These are phyloP conservation scores for Plutella xylostella DNA, from an alignment of 2,888 invertebrate species.

Conservation along the genomic window DNA sequence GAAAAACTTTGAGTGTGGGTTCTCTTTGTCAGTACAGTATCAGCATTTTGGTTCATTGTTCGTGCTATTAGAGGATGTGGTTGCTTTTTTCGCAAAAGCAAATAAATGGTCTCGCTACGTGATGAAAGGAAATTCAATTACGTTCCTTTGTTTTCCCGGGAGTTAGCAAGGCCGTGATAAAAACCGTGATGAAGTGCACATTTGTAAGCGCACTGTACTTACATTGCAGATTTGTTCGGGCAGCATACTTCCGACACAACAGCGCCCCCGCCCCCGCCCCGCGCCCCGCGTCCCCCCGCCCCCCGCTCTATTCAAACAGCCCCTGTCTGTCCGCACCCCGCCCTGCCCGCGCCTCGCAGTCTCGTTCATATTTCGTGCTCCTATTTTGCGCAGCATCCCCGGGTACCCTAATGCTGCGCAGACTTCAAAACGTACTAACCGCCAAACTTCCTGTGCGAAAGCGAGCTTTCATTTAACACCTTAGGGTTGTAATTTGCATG, in stretches of 20 bases:
- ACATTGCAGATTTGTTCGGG: conserved; percentile 57
- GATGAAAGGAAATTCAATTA: conserved; percentile 63
- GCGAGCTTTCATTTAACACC: conserved; percentile 20
- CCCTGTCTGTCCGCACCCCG: conserved; percentile 63
- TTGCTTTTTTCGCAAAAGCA: conserved; percentile 1
- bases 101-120: conserved; percentile 25
- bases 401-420: conserved; percentile 63
- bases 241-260: conserved; percentile 64
- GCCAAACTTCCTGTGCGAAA: conserved; percentile 18
- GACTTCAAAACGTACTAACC: conserved; percentile 49
- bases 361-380: conserved; percentile 70
- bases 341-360: conserved; percentile 65
- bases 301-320: no score
- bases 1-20: no score
- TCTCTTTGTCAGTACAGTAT: no score
- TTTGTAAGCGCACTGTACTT: conserved; percentile 42
- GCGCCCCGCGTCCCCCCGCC: conserved; percentile 26
- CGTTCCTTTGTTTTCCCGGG: conserved; percentile 50
- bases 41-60: no score
- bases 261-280: conserved; percentile 37
- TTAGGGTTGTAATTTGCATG: not conserved
- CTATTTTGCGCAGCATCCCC: conserved; percentile 73
- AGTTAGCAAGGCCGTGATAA: conserved; percentile 39
- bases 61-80: not conserved
- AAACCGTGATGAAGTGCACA: conserved; percentile 56